Base-by-base conservation (phyloP, 2,113 vertebrate genomes). In the Sinocyclocheilus maitianheensis region DNA sequence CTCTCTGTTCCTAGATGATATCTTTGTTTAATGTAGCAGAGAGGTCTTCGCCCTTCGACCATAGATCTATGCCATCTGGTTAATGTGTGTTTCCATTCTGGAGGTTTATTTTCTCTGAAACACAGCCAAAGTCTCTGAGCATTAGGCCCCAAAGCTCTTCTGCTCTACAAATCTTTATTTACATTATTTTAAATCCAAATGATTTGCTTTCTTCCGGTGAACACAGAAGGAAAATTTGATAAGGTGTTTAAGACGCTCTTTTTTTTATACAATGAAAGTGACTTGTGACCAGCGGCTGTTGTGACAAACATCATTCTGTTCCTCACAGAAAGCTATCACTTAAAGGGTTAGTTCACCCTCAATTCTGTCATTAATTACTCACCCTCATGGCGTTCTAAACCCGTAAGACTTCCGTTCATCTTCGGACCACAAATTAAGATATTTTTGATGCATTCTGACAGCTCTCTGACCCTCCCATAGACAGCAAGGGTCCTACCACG, bases 71-170 rank as follows among this genome's bases (percentile, higher is more conserved):
- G 8, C 40, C 11, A 4, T 63, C 22, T 26, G 22, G 24, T 14
- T 62, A 81, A 85, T 62, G 24, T 75, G 37, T 71, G 24, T 60
- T 82, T 53, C 51, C 4, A 9, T 43, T 71, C 16, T 18, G 34
- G 37, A 81, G 18, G n/a, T 67, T 58, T 71, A 58, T 85, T 85
- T 24, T 78, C 85, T 24, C 69, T 80, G 76, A 16, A 43, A 84
- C 18, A 30, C n/a, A 55, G 83, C 37, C 71, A 81, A n/a, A 65
- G 11, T 30, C 75, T 71, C 37, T 84, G 63, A 77, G 77, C 34
- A 34, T 8, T 5, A 10, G 14, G 65, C 26, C 30, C 53, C 51
- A 22, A 58, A 78, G 53, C 26, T 58, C 24, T 77, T 11, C 14
- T 53, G 9, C 24, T 16, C 53, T 37, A 78, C 77, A 60, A 0